These are phyloP conservation scores for Prionailurus bengalensis DNA, from an alignment of 2,113 vertebrate species.

Conservation along the genomic window DNA sequence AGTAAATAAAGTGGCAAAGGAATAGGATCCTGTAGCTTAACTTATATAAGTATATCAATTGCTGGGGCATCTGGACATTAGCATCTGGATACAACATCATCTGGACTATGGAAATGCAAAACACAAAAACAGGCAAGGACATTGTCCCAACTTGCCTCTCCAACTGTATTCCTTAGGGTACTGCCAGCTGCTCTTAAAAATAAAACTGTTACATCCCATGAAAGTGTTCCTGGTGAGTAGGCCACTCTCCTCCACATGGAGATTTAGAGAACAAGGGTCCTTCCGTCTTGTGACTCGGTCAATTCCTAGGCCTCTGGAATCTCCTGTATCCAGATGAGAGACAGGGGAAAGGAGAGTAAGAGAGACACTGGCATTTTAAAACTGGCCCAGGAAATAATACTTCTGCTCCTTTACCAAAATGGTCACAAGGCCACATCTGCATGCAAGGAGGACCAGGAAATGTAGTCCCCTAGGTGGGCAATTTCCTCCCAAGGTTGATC, in stretches of 20 bases:
- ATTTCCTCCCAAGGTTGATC: neutral
- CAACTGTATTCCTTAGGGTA: neutral
- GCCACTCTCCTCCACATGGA: neutral
- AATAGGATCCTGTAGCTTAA: neutral
- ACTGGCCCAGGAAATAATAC: neutral
- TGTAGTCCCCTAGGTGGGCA: neutral
- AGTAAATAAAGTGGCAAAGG: slow-evolving; percentile 1
- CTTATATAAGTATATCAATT: slow-evolving; percentile 1
- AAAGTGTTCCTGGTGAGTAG: neutral
- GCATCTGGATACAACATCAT: slow-evolving; percentile 47
- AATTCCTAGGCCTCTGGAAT: neutral
- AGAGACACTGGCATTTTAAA: neutral
- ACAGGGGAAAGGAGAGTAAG: neutral
- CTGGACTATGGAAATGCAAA: slow-evolving; percentile 38
- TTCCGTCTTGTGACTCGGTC: neutral
- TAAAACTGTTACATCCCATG: neutral
- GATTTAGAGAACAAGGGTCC: neutral
- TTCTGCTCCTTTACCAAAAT: neutral
- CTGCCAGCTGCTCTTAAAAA: slow-evolving; percentile 45
- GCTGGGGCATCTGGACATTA: neutral
- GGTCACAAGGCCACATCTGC: neutral
- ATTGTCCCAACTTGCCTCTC: neutral
- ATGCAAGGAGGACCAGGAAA: neutral
- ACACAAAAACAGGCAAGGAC: slow-evolving; percentile 11
- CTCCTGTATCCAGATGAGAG: neutral